A percentile compares a stretch with the other conserved stretches of the same genome.
Conservation (phyloP, 2,113 vertebrate species). For the Solea senegalensis region DNA sequence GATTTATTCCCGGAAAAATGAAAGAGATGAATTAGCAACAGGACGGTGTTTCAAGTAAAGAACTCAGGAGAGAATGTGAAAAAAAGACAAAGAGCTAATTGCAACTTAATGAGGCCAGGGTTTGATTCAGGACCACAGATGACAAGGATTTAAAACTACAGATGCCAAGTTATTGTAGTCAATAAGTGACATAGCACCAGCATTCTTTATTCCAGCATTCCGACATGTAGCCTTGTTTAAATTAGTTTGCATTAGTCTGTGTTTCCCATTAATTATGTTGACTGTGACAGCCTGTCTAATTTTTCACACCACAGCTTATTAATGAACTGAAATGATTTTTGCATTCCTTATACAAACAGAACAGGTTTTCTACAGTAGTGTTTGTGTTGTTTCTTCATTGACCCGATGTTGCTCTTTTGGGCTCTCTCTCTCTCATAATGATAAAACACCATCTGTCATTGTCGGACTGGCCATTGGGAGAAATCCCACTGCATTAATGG, state of each 20-base stretch:
- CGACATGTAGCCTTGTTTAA: not conserved
- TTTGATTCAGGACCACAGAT: not conserved
- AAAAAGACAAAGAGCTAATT: constrained; percentile 29
- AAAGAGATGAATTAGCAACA: constrained; percentile 56
- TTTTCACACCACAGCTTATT: too few relatives aligned
- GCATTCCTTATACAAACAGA: not conserved
- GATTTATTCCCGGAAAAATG: constrained; percentile 34
- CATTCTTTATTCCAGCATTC: not conserved
- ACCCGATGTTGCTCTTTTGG: not conserved
- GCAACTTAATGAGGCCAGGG: constrained; percentile 1
- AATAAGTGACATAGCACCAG: not conserved
- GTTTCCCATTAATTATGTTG: not conserved
- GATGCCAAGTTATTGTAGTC: not conserved
- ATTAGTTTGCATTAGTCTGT: not conserved
- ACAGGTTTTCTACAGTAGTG: not conserved
- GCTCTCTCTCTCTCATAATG: not conserved
- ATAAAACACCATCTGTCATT: not conserved
- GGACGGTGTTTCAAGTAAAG: constrained; percentile 45
- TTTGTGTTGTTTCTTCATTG: not conserved
- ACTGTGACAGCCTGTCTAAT: not conserved
- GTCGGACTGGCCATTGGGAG: not conserved
- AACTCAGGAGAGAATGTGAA: constrained; percentile 13
- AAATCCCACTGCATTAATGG: not conserved
- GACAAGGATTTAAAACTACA: constrained; percentile 28
- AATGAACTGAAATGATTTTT: too few relatives aligned